Evolutionary conservation across 2,888 invertebrate genomes (phyloP), one percentile per base, ranked within the genome.

Genomic region (Xylophagus ater): DNA sequence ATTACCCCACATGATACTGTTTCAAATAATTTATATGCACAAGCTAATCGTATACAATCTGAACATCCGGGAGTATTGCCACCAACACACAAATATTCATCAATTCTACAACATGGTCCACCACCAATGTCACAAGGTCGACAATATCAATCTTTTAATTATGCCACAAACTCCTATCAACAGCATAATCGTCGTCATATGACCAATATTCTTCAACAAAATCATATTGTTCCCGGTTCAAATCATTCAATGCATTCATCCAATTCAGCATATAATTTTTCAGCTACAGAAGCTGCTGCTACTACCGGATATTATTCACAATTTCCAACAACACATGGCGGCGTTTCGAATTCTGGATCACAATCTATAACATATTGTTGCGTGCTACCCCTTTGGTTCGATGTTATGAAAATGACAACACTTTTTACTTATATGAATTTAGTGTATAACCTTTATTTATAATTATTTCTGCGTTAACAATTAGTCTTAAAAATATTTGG

Each of bases 1-100:
- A n/a, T n/a, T n/a, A n/a, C n/a, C n/a, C n/a, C n/a, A n/a, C n/a
- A n/a, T n/a, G n/a, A n/a, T n/a, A 43, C 55, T 7, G 41, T 54
- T 12, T 53, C 56, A 18, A 60, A 56, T 40, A 60, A 57, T 41
- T 43, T 57, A 3, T 53, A 50, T 38, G 44, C 47, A 32, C 37
- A 53, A 19, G 24, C 44, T 7, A 56, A 55, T 46, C 59, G 65
- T 4, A 58, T 65, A 4, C 65, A 62, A 40, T 65, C 65, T 0
- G 65, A 65, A 5, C 51, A 50, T 26, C 47, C 45, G 15, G 14
- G n/a, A n/a, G n/a, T n/a, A n/a, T n/a, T n/a, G n/a, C 25, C 3
- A n/a, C 21, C 18, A 28, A 28, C n/a, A 14, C 19, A 25, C 14
- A 23, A 34, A 8, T 33, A 31, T 28, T 36, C 35, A 38, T 20